Evolutionary conservation across 37 sponge, comb jelly and placozoan species (phyloP).

Genomic region (Ephydatia muelleri): DNA sequence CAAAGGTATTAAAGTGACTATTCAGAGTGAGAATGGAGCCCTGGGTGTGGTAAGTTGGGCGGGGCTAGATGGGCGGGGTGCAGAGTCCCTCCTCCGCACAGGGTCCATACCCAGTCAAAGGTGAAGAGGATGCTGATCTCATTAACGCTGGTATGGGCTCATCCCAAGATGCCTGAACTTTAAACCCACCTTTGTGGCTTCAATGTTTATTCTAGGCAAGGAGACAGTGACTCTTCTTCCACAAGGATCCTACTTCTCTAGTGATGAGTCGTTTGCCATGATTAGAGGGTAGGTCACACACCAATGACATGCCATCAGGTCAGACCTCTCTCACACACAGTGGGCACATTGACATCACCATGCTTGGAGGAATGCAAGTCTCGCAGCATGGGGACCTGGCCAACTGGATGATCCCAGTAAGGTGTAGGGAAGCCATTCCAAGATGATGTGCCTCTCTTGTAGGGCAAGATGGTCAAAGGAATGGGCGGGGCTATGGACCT

Average conservation of each 20-base stretch:
- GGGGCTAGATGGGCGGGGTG: too few species aligned
- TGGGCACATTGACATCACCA: conserved; percentile 93
- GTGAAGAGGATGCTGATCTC: conserved; percentile 92
- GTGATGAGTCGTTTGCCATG: conserved; percentile 97
- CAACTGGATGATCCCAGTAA: conserved; percentile 98
- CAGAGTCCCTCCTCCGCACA: too few species aligned
- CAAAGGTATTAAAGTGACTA: conserved; percentile 70
- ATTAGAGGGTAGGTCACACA: conserved; percentile 99
- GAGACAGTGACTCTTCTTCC: conserved; percentile 76
- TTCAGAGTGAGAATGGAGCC: conserved; percentile 97
- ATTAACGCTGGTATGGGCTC: conserved; percentile 99
- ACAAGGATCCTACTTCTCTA: conserved; percentile 86
- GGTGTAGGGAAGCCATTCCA: not conserved
- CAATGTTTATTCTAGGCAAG: too few species aligned
- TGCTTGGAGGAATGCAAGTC: conserved; percentile 96
- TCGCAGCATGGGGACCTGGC: conserved; percentile 92
- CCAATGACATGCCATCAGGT: not conserved
- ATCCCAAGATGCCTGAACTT: too few species aligned
- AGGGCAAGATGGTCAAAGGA: conserved; percentile 96
- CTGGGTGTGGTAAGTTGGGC: conserved; percentile 86
- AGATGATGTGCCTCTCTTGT: not conserved
- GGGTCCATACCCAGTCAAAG: conserved; percentile 93
- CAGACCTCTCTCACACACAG: conserved; percentile 15
- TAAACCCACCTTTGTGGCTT: too few species aligned
- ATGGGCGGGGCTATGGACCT: conserved; percentile 99